Percentiles rank a stretch among this genome's conserved stretches.
Evolutionary conservation across 2,113 vertebrate species (phyloP).

Genomic region (Anas platyrhynchos): DNA sequence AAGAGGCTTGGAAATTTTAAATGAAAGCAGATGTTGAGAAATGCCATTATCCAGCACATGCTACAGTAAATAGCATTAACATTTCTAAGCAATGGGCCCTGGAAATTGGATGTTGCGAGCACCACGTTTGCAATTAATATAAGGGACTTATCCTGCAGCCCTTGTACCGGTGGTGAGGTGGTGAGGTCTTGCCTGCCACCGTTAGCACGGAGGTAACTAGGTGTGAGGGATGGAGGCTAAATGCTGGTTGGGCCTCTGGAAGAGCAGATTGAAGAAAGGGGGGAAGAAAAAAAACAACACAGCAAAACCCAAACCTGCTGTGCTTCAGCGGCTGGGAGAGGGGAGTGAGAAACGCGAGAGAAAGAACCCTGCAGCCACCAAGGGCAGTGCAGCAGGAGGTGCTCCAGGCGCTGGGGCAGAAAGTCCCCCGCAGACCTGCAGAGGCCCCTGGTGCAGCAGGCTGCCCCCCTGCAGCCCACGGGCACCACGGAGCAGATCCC

Average conservation of each 20-base stretch:
- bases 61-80: slow-evolving; percentile 27
- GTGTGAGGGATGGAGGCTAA: neutral
- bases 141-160: neutral
- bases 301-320: too few species aligned
- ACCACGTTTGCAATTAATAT: neutral
- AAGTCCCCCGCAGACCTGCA: too few species aligned
- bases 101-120: neutral
- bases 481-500: too few species aligned
- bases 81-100: slow-evolving; percentile 15
- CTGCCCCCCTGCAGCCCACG: too few species aligned
- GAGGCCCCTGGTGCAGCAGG: too few species aligned
- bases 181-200: neutral
- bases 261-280: too few species aligned
- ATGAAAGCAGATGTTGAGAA: slow-evolving; percentile 65
- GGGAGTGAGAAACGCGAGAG: too few species aligned
- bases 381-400: too few species aligned
- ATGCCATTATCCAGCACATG: neutral
- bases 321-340: too few species aligned
- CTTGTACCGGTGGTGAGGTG: neutral
- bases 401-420: too few species aligned
- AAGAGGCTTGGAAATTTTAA: slow-evolving; percentile 36
- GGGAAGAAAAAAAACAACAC: too few species aligned
- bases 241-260: neutral
- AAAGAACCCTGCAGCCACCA: too few species aligned
- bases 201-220: neutral